Percentiles rank a stretch among this genome's conserved stretches.
Conservation (phyloP, 2,113 vertebrate genomes). For the Scytalopus superciliaris region DNA sequence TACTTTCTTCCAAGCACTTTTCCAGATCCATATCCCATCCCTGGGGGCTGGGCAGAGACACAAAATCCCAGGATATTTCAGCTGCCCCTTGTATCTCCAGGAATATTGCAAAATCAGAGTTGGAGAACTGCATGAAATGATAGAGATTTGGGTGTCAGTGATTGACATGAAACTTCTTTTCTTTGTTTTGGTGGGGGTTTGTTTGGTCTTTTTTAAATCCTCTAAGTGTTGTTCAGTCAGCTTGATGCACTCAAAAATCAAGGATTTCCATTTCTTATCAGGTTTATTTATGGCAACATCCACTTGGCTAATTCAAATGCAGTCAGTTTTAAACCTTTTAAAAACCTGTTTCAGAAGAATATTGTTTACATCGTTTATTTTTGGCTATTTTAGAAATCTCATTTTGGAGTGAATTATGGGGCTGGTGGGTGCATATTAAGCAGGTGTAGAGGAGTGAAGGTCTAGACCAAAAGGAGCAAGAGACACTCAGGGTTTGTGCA, state of each 20-base stretch:
- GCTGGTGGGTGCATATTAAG: background rate
- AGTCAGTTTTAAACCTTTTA: background rate
- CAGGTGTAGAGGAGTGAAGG: background rate
- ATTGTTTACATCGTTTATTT: background rate
- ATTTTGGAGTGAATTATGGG: background rate
- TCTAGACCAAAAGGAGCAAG: background rate
- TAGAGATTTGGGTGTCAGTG: fast-evolving
- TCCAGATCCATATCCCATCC: background rate
- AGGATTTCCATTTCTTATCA: background rate
- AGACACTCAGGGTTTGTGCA: background rate
- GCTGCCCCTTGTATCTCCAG: background rate
- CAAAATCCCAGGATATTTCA: background rate
- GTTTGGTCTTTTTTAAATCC: background rate
- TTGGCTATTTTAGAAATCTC: background rate
- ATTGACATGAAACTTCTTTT: background rate
- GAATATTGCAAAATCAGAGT: background rate
- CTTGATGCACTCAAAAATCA: background rate
- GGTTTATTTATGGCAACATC: background rate
- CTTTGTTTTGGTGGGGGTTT: background rate
- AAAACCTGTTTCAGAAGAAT: background rate
- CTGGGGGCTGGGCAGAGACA: background rate
- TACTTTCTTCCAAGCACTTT: background rate
- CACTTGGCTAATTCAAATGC: background rate
- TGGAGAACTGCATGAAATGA: background rate
- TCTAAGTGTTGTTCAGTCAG: background rate